phyloP scores from a whole-genome alignment of 2,888 invertebrate genomes.

The Eurytoma californica region DNA sequence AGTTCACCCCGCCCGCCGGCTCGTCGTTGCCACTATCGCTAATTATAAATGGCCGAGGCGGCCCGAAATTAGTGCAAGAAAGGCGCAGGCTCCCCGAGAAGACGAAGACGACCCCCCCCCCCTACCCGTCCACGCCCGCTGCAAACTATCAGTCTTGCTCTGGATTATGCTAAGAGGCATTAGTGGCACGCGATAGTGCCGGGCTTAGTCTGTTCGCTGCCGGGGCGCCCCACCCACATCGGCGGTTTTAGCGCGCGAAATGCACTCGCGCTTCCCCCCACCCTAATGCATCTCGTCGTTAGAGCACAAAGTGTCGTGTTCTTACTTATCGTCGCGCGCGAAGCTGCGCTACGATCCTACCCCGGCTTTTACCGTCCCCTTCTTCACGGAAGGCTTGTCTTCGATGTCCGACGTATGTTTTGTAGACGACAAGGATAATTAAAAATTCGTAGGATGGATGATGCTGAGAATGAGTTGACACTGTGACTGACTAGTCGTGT shows the following conservation, averaged over 20 bases:
- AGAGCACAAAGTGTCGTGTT: slow-evolving; percentile 33
- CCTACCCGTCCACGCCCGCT: background rate
- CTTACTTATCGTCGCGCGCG: slow-evolving; percentile 31
- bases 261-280: background rate
- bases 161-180: slow-evolving; percentile 53
- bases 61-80: slow-evolving; percentile 24
- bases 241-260: slow-evolving; percentile 27
- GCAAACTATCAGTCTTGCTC: slow-evolving; percentile 48
- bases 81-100: background rate
- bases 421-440: too few species aligned
- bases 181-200: slow-evolving; percentile 49
- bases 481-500: too few species aligned
- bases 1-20: background rate
- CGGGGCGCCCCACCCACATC: slow-evolving; percentile 7
- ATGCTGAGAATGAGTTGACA: too few species aligned
- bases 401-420: too few species aligned
- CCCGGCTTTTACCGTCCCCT: too few species aligned
- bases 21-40: slow-evolving; percentile 6
- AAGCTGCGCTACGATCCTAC: background rate
- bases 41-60: slow-evolving; percentile 22
- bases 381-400: too few species aligned
- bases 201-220: slow-evolving; percentile 26
- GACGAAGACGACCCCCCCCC: slow-evolving; percentile 13
- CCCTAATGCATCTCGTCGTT: slow-evolving; percentile 40
- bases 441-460: too few species aligned